Percentiles rank a stretch among this genome's conserved stretches.
These are phyloP conservation scores for Lepidonotus clava DNA, from an alignment of 2,888 invertebrate species.

Conservation along the genomic window DNA sequence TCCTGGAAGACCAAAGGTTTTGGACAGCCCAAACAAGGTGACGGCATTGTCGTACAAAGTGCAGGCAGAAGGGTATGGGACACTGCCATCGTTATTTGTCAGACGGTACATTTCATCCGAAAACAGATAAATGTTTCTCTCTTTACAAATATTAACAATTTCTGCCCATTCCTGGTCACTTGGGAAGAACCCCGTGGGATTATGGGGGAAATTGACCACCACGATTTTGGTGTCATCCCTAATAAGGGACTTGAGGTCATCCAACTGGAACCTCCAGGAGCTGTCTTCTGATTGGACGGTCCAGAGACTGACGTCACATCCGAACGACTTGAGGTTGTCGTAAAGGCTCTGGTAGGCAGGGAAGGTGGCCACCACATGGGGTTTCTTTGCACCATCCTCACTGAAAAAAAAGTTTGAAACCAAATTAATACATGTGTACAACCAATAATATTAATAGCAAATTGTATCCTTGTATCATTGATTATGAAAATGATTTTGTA, in stretches of 20 bases:
- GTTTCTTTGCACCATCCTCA: background rate
- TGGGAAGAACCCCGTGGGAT: conserved; percentile 63
- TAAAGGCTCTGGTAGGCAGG: conserved; percentile 65
- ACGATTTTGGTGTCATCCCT: conserved; percentile 60
- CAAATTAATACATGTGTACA: background rate
- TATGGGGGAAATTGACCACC: conserved; percentile 66
- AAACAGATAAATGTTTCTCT: conserved; percentile 59
- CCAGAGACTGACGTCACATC: conserved; percentile 60
- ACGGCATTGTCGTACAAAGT: conserved; percentile 59
- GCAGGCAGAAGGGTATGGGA: conserved; percentile 60
- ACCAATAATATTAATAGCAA: background rate
- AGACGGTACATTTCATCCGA: conserved; percentile 65
- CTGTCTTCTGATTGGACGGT: background rate
- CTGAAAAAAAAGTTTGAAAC: conserved; percentile 14
- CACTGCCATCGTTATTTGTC: conserved; percentile 59
- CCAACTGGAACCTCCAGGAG: conserved; percentile 62
- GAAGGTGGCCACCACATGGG: conserved; percentile 60
- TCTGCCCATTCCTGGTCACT: conserved; percentile 54
- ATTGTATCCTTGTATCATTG: background rate
- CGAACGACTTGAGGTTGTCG: conserved; percentile 58
- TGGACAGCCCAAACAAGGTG: conserved; percentile 63
- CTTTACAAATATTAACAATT: conserved; percentile 59
- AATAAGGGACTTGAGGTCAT: conserved; percentile 52
- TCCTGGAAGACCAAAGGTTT: conserved; percentile 64
- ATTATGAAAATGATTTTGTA: background rate